A percentile compares a stretch with the other conserved stretches of the same genome.
phyloP scores from a whole-genome alignment of 2,797 vertebrate genomes.

The Poecile montanus region DNA sequence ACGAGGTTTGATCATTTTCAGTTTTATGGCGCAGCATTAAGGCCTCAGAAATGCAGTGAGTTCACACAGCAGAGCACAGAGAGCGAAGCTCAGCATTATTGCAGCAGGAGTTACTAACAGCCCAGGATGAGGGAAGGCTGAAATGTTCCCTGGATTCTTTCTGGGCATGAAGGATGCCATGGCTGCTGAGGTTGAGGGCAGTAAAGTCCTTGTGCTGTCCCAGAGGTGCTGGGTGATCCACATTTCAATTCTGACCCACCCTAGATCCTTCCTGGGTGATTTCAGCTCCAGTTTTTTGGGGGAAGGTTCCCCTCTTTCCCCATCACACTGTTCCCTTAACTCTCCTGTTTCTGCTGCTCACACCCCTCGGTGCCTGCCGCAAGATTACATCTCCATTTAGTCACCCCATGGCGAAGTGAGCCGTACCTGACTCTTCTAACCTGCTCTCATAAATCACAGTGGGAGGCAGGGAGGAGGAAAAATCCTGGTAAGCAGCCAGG shows the following conservation, averaged over 20 bases:
- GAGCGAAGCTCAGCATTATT: neutral
- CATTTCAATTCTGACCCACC: neutral
- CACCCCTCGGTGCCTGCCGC: neutral
- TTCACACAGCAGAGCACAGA: neutral
- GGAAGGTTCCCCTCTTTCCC: accelerated
- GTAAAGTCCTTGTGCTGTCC: neutral
- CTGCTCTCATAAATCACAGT: constrained; percentile 32
- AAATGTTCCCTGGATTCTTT: neutral
- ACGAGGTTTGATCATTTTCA: neutral
- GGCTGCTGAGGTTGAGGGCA: neutral
- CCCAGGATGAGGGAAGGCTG: neutral
- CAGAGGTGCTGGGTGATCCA: neutral
- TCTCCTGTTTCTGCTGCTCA: neutral
- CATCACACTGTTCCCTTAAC: neutral
- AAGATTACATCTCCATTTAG: constrained; percentile 11
- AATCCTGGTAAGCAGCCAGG: neutral
- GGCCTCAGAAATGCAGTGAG: neutral
- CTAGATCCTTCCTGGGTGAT: neutral
- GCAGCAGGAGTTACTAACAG: neutral
- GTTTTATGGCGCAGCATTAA: neutral
- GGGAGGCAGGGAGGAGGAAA: neutral
- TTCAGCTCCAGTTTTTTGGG: neutral
- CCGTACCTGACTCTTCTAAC: neutral
- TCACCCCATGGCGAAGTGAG: neutral
- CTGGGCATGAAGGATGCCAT: neutral